phyloP scores from a whole-genome alignment of 2,888 invertebrate genomes.

The Zelleria hepariella region DNA sequence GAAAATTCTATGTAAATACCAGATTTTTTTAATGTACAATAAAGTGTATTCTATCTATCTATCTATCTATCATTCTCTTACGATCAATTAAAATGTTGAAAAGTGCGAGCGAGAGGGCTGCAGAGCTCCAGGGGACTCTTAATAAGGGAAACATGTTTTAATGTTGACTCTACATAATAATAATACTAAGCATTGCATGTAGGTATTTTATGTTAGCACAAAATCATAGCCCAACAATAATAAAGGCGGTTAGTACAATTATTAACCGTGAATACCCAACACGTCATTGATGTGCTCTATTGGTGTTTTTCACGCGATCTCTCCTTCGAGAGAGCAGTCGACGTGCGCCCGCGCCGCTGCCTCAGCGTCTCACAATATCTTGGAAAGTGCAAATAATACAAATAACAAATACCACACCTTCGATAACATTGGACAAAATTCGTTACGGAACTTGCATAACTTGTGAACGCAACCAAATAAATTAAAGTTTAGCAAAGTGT shows the following conservation, averaged over 20 bases:
- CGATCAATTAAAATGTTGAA: no score
- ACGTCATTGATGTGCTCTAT: slow-evolving; percentile 50
- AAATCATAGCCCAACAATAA: not conserved
- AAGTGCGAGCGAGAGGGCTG: no score
- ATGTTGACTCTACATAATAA: no score
- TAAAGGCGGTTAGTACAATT: not conserved
- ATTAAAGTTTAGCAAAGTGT: not conserved
- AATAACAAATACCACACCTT: not conserved
- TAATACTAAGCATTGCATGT: no score
- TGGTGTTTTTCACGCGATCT: slow-evolving; percentile 67
- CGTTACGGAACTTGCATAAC: not conserved
- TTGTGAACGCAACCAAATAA: not conserved
- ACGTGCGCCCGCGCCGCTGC: slow-evolving; percentile 42
- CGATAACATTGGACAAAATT: not conserved
- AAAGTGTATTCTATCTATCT: no score
- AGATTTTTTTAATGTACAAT: no score
- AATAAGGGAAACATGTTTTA: no score
- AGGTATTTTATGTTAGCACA: no score
- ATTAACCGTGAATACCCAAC: not conserved
- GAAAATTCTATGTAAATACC: no score
- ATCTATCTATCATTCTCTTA: no score
- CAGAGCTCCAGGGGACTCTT: no score
- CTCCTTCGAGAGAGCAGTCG: slow-evolving; percentile 62
- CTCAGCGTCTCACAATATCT: slow-evolving; percentile 29
- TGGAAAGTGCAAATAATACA: not conserved